A percentile compares a stretch with the other conserved stretches of the same genome.
Evolutionary conservation across 2,797 vertebrate genomes (phyloP).

Genomic region (Valencia hispanica): DNA sequence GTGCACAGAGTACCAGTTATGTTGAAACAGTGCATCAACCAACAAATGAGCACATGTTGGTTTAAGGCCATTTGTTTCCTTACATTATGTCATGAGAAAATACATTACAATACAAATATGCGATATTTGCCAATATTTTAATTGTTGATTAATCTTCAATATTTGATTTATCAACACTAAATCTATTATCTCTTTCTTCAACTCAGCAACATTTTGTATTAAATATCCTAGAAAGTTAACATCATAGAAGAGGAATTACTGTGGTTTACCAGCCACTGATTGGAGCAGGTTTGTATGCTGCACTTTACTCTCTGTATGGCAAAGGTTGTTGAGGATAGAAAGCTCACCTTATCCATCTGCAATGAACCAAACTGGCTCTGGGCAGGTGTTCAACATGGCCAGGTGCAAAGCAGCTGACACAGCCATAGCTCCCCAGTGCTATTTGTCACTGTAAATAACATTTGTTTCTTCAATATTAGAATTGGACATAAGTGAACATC

Average conservation of each 20-base stretch:
- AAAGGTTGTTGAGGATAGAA: slow-evolving; percentile 56
- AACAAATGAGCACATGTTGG: slow-evolving; percentile 22
- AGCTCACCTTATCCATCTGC: slow-evolving; percentile 71
- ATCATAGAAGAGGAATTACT: slow-evolving; percentile 29
- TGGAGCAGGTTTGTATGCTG: slow-evolving; percentile 8
- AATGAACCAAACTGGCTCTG: slow-evolving; percentile 72
- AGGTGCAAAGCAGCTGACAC: slow-evolving; percentile 81
- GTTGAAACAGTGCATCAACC: slow-evolving; percentile 29
- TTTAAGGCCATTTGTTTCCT: slow-evolving; percentile 22
- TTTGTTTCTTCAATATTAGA: slow-evolving; percentile 73
- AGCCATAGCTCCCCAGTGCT: slow-evolving; percentile 49
- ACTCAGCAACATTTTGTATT: slow-evolving; percentile 36
- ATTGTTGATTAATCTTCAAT: slow-evolving; percentile 45
- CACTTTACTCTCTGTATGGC: slow-evolving; percentile 28
- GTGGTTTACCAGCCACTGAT: slow-evolving; percentile 16
- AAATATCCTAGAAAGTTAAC: slow-evolving; percentile 39
- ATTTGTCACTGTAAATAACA: slow-evolving; percentile 77
- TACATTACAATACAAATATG: slow-evolving; percentile 30
- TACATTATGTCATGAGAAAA: slow-evolving; percentile 21
- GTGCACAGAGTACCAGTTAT: slow-evolving; percentile 23
- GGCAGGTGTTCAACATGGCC: slow-evolving; percentile 77
- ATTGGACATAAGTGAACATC: slow-evolving; percentile 65
- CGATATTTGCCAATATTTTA: slow-evolving; percentile 43
- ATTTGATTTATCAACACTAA: slow-evolving; percentile 43
- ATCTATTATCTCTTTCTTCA: slow-evolving; percentile 27